These are phyloP conservation scores for Pygocentrus nattereri DNA, from an alignment of 2,797 vertebrate genomes.

Conservation along the genomic window DNA sequence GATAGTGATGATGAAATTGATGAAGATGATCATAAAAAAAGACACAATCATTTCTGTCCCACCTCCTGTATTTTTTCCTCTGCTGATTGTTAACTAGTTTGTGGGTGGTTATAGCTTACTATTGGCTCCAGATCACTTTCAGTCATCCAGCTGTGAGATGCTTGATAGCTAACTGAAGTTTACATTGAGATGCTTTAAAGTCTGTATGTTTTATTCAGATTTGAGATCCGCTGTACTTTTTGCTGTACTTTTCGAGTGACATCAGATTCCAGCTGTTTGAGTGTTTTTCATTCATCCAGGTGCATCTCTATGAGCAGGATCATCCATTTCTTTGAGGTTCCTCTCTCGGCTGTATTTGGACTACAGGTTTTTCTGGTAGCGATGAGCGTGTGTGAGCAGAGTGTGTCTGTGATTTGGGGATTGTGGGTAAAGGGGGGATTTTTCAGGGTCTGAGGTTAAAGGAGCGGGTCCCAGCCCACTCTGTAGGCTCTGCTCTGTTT, in stretches of 20 bases:
- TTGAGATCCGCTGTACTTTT: conserved; percentile 17
- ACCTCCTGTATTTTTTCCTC: conserved; percentile 29
- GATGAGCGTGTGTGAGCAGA: conserved; percentile 28
- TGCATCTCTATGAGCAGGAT: conserved; percentile 7
- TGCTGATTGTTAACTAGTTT: conserved; percentile 13
- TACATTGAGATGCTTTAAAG: conserved; percentile 3
- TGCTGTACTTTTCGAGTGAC: conserved; percentile 27
- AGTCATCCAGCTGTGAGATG: conserved; percentile 12
- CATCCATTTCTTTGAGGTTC: conserved; percentile 30
- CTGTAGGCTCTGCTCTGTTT: not conserved
- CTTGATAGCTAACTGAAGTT: conserved; percentile 11
- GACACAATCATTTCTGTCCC: conserved; percentile 44
- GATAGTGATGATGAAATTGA: not conserved
- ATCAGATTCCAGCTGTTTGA: conserved; percentile 1
- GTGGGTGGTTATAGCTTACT: conserved; percentile 18
- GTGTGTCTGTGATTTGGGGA: conserved; percentile 36
- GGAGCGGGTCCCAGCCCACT: conserved; percentile 18
- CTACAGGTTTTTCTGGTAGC: conserved; percentile 25
- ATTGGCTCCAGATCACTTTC: conserved; percentile 29
- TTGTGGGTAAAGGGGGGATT: conserved; percentile 2
- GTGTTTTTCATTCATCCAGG: not conserved
- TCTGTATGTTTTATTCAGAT: not conserved
- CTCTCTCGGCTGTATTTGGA: conserved; percentile 23
- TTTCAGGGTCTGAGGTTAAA: not conserved
- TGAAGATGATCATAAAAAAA: conserved; percentile 17